A percentile compares a stretch with the other conserved stretches of the same genome.
These are phyloP conservation scores for Typhlichthys subterraneus DNA, from an alignment of 2,797 vertebrate genomes.

Conservation along the genomic window DNA sequence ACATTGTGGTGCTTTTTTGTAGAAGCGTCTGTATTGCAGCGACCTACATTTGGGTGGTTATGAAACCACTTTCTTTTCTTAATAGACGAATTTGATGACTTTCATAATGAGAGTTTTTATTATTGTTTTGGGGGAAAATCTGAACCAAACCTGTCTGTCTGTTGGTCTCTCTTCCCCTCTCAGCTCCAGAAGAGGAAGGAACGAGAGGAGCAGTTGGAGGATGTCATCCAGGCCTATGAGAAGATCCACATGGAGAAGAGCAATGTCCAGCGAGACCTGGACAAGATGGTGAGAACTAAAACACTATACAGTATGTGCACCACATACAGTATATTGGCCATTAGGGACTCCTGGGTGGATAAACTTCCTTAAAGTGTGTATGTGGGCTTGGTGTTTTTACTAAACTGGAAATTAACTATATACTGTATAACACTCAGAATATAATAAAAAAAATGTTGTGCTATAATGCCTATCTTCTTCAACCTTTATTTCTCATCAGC, in stretches of 20 bases:
- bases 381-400: no score
- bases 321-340: no score
- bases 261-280: slow-evolving; percentile 92
- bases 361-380: no score
- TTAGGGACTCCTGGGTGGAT: neutral
- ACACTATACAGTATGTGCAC: neutral
- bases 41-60: slow-evolving; percentile 50
- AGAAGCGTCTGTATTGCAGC: slow-evolving; percentile 33
- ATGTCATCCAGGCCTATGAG: slow-evolving; percentile 97
- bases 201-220: slow-evolving; percentile 93
- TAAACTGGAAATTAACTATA: no score
- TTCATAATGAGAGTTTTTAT: slow-evolving; percentile 23
- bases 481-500: no score
- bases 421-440: no score
- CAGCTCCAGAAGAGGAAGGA: slow-evolving; percentile 96
- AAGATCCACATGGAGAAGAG: slow-evolving; percentile 96
- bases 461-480: no score
- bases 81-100: slow-evolving; percentile 43
- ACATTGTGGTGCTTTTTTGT: slow-evolving; percentile 16
- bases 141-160: slow-evolving; percentile 1
- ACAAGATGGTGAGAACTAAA: slow-evolving; percentile 85
- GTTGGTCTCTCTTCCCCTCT: neutral
- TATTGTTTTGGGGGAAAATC: neutral
- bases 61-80: slow-evolving; percentile 36
- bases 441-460: no score